Conservation (phyloP, 2,113 vertebrate genomes). For the Typhlomys cinereus region DNA sequence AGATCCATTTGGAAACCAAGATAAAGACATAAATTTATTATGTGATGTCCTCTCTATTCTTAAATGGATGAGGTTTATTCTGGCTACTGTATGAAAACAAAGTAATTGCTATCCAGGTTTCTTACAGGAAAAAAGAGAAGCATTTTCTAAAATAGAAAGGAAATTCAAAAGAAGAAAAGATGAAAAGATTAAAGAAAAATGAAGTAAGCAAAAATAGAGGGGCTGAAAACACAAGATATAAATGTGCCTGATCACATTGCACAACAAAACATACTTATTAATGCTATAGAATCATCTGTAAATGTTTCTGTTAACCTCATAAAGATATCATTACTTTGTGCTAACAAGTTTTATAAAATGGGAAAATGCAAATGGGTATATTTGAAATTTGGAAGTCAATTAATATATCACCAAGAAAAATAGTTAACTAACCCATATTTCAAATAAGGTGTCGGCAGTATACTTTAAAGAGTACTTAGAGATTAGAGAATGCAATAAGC, state of each 20-base stretch:
- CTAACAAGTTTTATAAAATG: background rate
- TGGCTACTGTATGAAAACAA: slow-evolving; percentile 42
- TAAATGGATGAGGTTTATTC: slow-evolving; percentile 68
- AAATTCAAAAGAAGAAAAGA: background rate
- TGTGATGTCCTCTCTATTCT: slow-evolving; percentile 52
- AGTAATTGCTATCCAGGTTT: background rate
- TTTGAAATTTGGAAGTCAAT: background rate
- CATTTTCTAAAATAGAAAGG: background rate
- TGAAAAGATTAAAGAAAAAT: background rate
- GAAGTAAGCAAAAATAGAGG: background rate
- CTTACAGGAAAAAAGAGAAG: slow-evolving; percentile 10
- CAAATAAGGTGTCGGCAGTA: background rate
- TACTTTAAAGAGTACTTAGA: background rate
- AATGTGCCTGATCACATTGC: background rate
- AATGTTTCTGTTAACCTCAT: background rate
- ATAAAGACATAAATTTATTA: slow-evolving; percentile 75
- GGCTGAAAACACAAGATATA: background rate
- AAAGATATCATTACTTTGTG: background rate
- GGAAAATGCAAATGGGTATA: background rate
- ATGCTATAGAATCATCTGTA: background rate
- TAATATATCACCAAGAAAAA: background rate
- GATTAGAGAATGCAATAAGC: background rate
- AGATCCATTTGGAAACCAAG: slow-evolving; percentile 75
- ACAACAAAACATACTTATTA: background rate
- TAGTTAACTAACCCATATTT: background rate